phyloP scores from a whole-genome alignment of 2,113 vertebrate genomes.

The Pipa parva region DNA sequence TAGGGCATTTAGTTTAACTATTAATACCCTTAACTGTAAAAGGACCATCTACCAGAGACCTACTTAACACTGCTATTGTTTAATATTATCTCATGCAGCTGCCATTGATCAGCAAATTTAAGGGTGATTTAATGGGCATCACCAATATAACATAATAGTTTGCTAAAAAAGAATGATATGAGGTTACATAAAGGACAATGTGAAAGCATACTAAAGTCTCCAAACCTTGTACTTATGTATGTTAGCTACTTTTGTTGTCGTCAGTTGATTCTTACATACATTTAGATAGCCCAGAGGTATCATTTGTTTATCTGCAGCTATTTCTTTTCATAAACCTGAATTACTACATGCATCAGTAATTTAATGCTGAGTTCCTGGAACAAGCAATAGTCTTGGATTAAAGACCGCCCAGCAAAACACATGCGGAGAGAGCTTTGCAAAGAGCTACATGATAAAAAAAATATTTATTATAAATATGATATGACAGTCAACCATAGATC shows the following conservation, averaged over 20 bases:
- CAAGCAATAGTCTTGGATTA: conserved; percentile 25
- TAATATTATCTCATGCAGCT: not conserved
- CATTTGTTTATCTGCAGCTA: conserved; percentile 25
- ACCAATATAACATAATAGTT: not conserved
- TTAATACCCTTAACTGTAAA: too few relatives aligned
- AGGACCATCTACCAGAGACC: not conserved
- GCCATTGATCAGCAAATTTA: not conserved
- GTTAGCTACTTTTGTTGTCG: conserved; percentile 12
- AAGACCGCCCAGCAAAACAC: conserved; percentile 17
- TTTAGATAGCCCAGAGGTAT: conserved; percentile 29
- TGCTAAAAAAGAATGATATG: not conserved
- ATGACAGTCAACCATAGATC: conserved; percentile 28
- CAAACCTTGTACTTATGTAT: too few relatives aligned
- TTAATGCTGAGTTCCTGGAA: conserved; percentile 35
- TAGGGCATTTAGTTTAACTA: too few relatives aligned
- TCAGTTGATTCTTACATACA: conserved; percentile 25
- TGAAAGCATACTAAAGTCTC: conserved; percentile 1
- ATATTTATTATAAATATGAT: conserved; percentile 35
- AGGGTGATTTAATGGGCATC: not conserved
- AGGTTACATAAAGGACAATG: not conserved
- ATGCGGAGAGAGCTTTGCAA: conserved; percentile 6
- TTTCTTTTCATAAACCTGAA: conserved; percentile 36
- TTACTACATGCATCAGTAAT: conserved; percentile 40
- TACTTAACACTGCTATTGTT: not conserved
- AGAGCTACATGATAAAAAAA: conserved; percentile 21